These are phyloP conservation scores for Petrocephalus schoutedeni DNA, from an alignment of 2,797 vertebrate species.

Conservation along the genomic window DNA sequence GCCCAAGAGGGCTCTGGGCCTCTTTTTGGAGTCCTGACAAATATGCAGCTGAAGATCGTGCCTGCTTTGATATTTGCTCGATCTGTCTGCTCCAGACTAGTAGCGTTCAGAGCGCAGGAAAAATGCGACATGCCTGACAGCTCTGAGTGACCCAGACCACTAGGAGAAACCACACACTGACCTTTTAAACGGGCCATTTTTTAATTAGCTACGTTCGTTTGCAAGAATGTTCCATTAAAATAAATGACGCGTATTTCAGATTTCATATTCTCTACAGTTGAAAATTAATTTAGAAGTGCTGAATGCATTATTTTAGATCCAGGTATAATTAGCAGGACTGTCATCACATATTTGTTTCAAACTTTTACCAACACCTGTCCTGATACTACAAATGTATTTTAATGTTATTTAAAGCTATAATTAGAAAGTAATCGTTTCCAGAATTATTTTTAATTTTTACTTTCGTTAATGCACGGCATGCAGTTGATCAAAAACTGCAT, in stretches of 20 bases:
- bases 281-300: background rate
- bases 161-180: background rate
- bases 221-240: background rate
- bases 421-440: background rate
- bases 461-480: background rate
- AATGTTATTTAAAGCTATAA: background rate
- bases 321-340: background rate
- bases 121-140: background rate
- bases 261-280: background rate
- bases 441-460: background rate
- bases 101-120: background rate
- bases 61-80: conserved; percentile 18
- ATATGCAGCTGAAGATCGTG: conserved; percentile 7
- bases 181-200: background rate
- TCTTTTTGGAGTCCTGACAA: conserved; percentile 13
- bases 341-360: background rate
- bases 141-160: background rate
- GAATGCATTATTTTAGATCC: background rate
- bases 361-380: background rate
- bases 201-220: background rate
- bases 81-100: conserved; percentile 13
- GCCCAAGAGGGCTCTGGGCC: background rate
- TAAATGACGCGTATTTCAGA: background rate
- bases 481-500: background rate
- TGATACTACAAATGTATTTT: background rate